These are phyloP conservation scores for Cnemophilus loriae DNA, from an alignment of 2,113 vertebrate genomes.

Conservation along the genomic window DNA sequence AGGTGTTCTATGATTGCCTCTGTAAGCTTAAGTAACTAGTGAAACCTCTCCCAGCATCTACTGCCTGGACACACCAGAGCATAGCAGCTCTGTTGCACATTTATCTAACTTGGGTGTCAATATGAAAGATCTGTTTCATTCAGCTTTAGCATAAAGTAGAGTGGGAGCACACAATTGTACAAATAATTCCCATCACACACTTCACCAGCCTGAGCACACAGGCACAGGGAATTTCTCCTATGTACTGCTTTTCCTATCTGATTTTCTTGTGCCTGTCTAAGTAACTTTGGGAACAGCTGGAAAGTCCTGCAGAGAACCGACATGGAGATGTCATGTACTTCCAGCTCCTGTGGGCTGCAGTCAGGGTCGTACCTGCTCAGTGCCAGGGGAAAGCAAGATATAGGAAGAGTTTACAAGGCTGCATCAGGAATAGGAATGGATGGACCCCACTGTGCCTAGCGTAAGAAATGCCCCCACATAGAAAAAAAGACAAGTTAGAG, in stretches of 20 bases:
- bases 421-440: neutral
- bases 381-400: neutral
- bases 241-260: neutral
- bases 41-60: neutral
- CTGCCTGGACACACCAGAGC: neutral
- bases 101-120: neutral
- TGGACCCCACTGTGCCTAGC: fast-evolving
- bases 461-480: neutral
- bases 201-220: neutral
- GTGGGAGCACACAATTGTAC: neutral
- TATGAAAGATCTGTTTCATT: neutral
- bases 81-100: neutral
- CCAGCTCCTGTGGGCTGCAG: neutral
- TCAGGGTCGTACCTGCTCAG: neutral
- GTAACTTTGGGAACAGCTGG: neutral
- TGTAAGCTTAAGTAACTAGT: neutral
- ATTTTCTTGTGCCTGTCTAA: neutral
- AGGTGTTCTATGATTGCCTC: neutral
- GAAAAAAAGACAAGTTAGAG: neutral
- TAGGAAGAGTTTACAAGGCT: neutral
- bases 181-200: neutral
- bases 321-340: neutral
- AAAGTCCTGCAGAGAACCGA: neutral
- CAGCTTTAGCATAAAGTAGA: neutral
- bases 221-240: neutral